Evolutionary conservation across 1,140 invertebrate species (phyloP).

Genomic region (Ceratosolen solmsi): DNA sequence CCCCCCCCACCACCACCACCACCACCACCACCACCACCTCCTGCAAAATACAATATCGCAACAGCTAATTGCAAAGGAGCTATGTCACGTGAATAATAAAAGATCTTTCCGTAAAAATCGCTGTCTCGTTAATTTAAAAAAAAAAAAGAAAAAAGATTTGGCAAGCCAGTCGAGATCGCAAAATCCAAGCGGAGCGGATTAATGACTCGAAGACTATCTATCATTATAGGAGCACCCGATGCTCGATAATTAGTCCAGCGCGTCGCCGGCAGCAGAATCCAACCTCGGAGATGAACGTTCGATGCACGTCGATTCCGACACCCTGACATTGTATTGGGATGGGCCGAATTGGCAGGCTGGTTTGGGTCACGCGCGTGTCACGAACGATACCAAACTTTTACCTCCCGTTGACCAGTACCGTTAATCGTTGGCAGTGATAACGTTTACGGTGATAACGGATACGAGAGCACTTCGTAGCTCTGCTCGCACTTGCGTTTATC

Average conservation of each 20-base stretch:
- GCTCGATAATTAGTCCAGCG: background rate
- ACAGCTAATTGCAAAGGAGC: too few species aligned
- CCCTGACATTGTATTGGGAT: background rate
- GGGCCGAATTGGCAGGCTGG: background rate
- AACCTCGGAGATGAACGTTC: background rate
- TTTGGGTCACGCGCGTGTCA: background rate
- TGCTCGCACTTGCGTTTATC: too few species aligned
- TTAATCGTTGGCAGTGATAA: background rate
- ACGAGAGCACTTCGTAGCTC: too few species aligned
- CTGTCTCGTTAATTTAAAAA: too few species aligned
- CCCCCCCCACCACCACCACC: too few species aligned
- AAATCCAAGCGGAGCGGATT: background rate
- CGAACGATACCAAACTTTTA: background rate
- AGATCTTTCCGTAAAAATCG: too few species aligned
- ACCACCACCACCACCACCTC: too few species aligned
- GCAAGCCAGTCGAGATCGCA: background rate
- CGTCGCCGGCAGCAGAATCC: background rate
- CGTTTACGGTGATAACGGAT: too few species aligned
- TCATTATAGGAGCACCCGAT: background rate
- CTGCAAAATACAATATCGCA: too few species aligned
- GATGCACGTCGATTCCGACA: background rate
- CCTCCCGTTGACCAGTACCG: background rate
- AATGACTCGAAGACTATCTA: background rate
- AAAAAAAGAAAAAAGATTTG: background rate
- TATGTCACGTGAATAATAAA: too few species aligned